A percentile compares a stretch with the other conserved stretches of the same genome.
Evolutionary conservation across 2,797 vertebrate genomes (phyloP).

Genomic region (Parauchenoglanis ngamensis): DNA sequence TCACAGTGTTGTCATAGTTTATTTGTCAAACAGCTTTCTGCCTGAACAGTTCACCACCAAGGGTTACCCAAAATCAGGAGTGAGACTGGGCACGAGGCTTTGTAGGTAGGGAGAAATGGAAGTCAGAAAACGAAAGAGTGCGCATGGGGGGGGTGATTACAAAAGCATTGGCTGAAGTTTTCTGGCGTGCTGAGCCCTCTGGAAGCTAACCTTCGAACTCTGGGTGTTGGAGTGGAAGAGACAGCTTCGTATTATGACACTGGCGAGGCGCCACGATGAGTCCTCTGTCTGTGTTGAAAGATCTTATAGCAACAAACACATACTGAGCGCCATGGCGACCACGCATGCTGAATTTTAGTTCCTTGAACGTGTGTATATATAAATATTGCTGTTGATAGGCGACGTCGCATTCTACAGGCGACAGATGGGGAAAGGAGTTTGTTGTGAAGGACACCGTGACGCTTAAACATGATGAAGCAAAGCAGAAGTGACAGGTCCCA

Average conservation of each 20-base stretch:
- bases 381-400: slow-evolving; percentile 20
- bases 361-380: neutral
- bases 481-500: slow-evolving; percentile 40
- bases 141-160: slow-evolving; percentile 17
- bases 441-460: slow-evolving; percentile 11
- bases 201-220: slow-evolving; percentile 78
- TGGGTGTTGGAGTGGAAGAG: slow-evolving; percentile 86
- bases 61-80: neutral
- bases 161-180: slow-evolving; percentile 72
- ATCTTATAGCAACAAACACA: slow-evolving; percentile 66
- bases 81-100: slow-evolving; percentile 16
- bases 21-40: slow-evolving; percentile 76
- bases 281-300: slow-evolving; percentile 60
- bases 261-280: slow-evolving; percentile 5
- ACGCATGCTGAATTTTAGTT: neutral
- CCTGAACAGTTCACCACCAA: slow-evolving; percentile 53
- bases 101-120: neutral
- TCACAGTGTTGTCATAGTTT: slow-evolving; percentile 77
- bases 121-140: neutral
- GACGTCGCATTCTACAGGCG: neutral
- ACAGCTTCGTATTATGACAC: slow-evolving; percentile 77
- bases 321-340: slow-evolving; percentile 2
- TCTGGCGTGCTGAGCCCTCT: slow-evolving; percentile 59
- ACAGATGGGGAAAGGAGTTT: slow-evolving; percentile 20
- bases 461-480: slow-evolving; percentile 6